Evolutionary conservation across 2,113 vertebrate species (phyloP), one percentile per base, ranked within the genome.

Genomic region (Odontophorus gujanensis): DNA sequence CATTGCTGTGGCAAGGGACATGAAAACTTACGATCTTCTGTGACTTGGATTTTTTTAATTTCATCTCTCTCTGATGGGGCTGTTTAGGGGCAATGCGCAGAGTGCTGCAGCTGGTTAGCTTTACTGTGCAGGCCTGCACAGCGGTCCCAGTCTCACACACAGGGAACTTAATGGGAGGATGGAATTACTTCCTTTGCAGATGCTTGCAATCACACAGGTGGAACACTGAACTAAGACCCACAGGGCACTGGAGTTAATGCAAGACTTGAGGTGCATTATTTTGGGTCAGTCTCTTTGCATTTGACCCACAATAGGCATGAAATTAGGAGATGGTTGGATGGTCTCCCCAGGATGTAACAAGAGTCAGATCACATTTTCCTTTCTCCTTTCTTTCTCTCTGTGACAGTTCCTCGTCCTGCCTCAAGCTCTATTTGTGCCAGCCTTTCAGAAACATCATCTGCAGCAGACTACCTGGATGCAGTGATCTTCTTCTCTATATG

Each of bases 401-500:
- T 93, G 89, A 91, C 95, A 82, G 51, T 78, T 89, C n/a, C 61
- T 81, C 76, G 73, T 83, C 68, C 94, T 94, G 91, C 85, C 91
- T 92, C 82, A 68, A 95, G 91, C 87, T 78, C 89, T 92, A 57
- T 80, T 85, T 72, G 81, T 95, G 72, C 85, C 68, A 91, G 85
- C 61, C 51, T 95, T 85, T 91, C 89, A 77, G 47, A 92, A 83
- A 28, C 61, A 89, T 81, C 51, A 57, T 68, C 78, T 83, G 73
- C 94, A 95, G 68, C 87, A 91, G 89, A 88, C 87, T 91, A 95
- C 93, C 91, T 95, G 81, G 73, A 81, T 95, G 66, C 57, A 92
- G 72, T 21, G 72, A 67, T 92, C 67, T 51, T 87, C 76, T 88
- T 96, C 91, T 92, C 75, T 77, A 5, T 77, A 47, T 87, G 94